Evolutionary conservation across 2,797 vertebrate species (phyloP), one percentile per base, ranked within the genome.

Genomic region (Zenarchopterus dispar): DNA sequence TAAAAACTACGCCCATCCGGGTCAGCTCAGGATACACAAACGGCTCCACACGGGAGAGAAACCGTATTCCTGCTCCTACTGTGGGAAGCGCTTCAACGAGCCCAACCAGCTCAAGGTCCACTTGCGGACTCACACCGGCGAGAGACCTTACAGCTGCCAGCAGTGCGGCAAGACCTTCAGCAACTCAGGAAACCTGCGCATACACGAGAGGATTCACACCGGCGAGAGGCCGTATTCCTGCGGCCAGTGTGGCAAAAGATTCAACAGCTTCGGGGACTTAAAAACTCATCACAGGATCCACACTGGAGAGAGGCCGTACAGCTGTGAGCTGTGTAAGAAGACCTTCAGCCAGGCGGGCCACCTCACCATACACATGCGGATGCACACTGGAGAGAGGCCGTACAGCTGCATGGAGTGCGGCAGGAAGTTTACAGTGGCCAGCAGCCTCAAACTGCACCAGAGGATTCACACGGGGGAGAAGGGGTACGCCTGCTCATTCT

Each of bases 1-100:
- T 1, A 94, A 94, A 77, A 92, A 88, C 0, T 94, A 93, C 8
- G 82, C 88, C 8, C 88, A 93, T 52, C 84, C 88, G 36, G 88
- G 92, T 16, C 93, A 93, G 86, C 91, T 94, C 19, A 75, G 88
- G 45, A 88, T 91, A 24, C 95, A 95, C 82, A 94, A 93, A 24
- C 90, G 95, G 7, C 72, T 90, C 59, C 95, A 95, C 86, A 95
- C 93, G 0, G 95, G 94, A 1, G 95, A 96, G 77, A 93, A 92
- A 28, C 94, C 94, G 0, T 95, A 94, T 21, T 65, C 75, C 45
- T 94, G 93, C 75, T 57, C 82, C 0, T 74, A 88, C 77, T 94
- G 93, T 0, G 79, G 70, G 2, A 93, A 92, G 24, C 70, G 91
- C n/a, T 94, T 94, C 67, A 93, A 85, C 0, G 91, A 93, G 53